phyloP scores from a whole-genome alignment of 1,140 invertebrate genomes.

The Microplitis demolitor region DNA sequence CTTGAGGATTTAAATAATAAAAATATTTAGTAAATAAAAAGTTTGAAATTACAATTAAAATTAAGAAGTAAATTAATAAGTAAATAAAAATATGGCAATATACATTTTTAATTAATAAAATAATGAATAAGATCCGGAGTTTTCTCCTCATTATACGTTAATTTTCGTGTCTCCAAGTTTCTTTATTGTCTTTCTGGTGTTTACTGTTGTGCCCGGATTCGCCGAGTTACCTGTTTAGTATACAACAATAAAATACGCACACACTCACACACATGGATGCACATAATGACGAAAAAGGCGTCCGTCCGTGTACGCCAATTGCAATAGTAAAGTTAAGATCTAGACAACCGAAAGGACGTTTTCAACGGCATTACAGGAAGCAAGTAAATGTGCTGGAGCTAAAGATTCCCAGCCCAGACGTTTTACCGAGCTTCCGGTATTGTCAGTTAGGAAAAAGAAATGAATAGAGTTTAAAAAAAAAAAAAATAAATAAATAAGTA shows the following conservation, averaged over 20 bases:
- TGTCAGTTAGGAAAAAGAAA: conserved; percentile 14
- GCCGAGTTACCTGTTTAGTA: too few relatives aligned
- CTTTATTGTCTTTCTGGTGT: background rate
- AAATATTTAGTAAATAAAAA: too few relatives aligned
- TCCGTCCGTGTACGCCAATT: background rate
- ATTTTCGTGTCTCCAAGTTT: background rate
- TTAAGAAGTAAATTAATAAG: too few relatives aligned
- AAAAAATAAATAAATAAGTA: background rate
- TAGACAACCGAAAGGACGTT: background rate
- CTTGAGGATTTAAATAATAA: too few relatives aligned
- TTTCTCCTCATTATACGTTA: background rate
- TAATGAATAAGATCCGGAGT: conserved; percentile 11
- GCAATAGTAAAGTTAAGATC: background rate
- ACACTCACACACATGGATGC: too few relatives aligned
- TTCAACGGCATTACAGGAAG: background rate
- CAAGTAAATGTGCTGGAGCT: background rate
- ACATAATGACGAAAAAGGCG: background rate
- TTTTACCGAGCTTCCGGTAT: conserved; percentile 17
- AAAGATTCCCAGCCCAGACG: conserved; percentile 2
- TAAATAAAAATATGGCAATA: too few relatives aligned
- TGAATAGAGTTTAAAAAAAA: background rate
- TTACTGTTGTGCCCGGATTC: background rate
- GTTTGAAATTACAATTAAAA: too few relatives aligned
- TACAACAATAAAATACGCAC: too few relatives aligned
- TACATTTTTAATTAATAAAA: background rate